Evolutionary conservation across 2,113 vertebrate species (phyloP), one percentile per base, ranked within the genome.

Genomic region (Pollimyrus isidori): DNA sequence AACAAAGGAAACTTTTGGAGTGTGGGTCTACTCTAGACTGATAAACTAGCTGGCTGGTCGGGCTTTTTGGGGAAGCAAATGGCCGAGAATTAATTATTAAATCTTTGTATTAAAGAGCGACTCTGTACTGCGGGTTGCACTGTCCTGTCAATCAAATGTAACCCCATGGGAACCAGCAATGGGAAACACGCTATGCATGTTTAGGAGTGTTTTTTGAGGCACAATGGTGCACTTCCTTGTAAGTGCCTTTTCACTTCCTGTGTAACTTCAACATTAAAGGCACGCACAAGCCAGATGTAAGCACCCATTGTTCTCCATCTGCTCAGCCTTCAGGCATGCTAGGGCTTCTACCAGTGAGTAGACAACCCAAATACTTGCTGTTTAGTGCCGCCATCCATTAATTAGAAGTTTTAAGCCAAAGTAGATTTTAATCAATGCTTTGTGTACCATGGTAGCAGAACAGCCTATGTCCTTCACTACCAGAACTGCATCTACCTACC

Each of bases 161-260:
- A 4, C 62, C 62, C 62, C 2, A 69, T 26, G 62, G n/a, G n/a
- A 65, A 11, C 10, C 62, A 65, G 62, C n/a, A 11, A 65, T 4
- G 62, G 62, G n/a, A 69, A 69, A 13, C 10, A n/a, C n/a, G 11
- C 26, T 30, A 10, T 11, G 17, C 30, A 30, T 48, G 42, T 21
- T 23, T n/a, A 10, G 42, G 17, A 21, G 45, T n/a, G 23, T 42
- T 17, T 46, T 9, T 2, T 84, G 80, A 2, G 23, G 19, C 7
- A 11, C 10, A 23, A 7, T n/a, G 42, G 39, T 21, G 46, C 6
- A 83, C 2, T 19, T 42, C 39, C 35, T 83, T 42, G 23, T 23
- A 48, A 84, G 82, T 48, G 82, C 23, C 42, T 84, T 84, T 48
- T 84, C 82, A 48, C 82, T 84, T 84, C 82, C 82, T 84, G 23